Evolutionary conservation across 2,888 invertebrate species (phyloP).

Genomic region (Melieria crassipennis): DNA sequence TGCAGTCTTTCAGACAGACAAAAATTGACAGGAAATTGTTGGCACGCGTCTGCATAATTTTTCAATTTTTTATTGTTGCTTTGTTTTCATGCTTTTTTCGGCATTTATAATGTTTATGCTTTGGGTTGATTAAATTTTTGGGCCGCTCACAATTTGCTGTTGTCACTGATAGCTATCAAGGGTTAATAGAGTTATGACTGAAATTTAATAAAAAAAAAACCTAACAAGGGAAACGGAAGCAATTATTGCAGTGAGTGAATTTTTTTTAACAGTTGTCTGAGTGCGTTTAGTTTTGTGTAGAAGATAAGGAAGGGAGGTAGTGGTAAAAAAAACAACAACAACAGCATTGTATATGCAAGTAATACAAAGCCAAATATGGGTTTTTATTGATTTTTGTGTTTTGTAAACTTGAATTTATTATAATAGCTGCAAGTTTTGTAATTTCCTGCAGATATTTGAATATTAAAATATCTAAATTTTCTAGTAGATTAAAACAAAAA

Average conservation of each 20-base stretch:
- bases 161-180: too few relatives aligned
- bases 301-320: neutral
- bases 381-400: too few relatives aligned
- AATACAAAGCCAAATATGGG: too few relatives aligned
- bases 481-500: too few relatives aligned
- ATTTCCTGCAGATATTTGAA: too few relatives aligned
- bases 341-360: neutral
- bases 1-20: neutral
- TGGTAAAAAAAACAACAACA: neutral
- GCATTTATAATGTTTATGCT: neutral
- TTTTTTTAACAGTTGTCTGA: slow-evolving; percentile 21
- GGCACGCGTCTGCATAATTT: slow-evolving; percentile 29
- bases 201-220: too few relatives aligned
- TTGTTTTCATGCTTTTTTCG: slow-evolving; percentile 14
- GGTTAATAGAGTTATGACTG: too few relatives aligned
- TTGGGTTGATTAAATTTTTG: neutral
- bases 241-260: slow-evolving; percentile 21
- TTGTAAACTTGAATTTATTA: too few relatives aligned
- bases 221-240: slow-evolving; percentile 21
- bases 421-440: too few relatives aligned
- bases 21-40: slow-evolving; percentile 24
- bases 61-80: neutral
- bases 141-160: neutral
- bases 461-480: too few relatives aligned
- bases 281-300: too few relatives aligned